These are phyloP conservation scores for Disparrhopalites patrizii DNA, from an alignment of 2,888 invertebrate genomes.

Conservation along the genomic window DNA sequence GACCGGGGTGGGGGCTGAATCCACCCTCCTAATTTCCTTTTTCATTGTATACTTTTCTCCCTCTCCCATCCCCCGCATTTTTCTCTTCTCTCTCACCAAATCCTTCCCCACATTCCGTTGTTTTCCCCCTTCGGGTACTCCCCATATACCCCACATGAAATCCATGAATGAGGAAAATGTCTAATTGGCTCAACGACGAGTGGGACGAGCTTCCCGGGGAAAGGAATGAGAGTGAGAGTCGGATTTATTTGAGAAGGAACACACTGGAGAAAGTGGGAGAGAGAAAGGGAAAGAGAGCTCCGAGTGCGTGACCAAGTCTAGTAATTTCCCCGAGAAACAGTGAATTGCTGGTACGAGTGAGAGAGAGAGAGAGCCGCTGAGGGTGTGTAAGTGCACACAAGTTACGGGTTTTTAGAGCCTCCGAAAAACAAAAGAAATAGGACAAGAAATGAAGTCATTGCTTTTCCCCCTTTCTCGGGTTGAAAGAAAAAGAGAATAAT, in stretches of 20 bases:
- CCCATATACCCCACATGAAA: background rate
- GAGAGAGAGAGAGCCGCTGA: constrained; percentile 2
- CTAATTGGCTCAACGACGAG: constrained; percentile 2
- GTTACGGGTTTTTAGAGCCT: too few relatives aligned
- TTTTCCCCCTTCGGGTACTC: background rate
- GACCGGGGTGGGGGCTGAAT: too few relatives aligned
- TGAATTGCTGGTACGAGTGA: background rate
- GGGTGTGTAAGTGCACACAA: too few relatives aligned
- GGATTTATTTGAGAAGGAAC: background rate
- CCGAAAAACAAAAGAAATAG: too few relatives aligned
- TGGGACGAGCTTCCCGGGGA: too few relatives aligned
- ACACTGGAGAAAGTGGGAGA: too few relatives aligned
- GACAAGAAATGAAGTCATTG: constrained; percentile 7
- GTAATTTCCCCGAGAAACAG: background rate
- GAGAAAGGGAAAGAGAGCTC: background rate
- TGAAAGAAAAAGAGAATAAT: background rate
- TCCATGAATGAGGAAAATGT: background rate
- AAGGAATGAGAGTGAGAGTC: too few relatives aligned
- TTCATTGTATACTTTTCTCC: background rate
- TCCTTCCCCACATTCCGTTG: background rate
- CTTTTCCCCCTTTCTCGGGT: background rate
- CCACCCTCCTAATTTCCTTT: too few relatives aligned
- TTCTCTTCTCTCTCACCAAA: background rate
- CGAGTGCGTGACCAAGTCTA: constrained; percentile 7
- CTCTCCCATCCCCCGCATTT: background rate